Evolutionary conservation across 2,888 invertebrate genomes (phyloP).

Genomic region (Ditula angustiorana): DNA sequence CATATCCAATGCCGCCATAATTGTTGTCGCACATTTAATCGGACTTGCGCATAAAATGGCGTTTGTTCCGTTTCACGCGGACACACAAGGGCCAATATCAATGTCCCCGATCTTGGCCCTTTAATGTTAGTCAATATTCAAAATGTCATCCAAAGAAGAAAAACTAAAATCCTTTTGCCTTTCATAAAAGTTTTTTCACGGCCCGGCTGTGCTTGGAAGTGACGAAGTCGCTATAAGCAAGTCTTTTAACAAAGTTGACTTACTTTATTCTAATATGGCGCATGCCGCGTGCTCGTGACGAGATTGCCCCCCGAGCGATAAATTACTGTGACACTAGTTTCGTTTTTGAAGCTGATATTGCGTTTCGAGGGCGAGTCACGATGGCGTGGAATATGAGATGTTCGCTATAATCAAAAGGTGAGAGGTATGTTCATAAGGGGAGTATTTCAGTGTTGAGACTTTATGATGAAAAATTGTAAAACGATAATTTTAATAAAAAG

Average conservation of each 20-base stretch:
- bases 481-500: neutral
- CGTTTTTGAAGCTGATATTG: constrained; percentile 37
- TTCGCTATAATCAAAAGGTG: neutral
- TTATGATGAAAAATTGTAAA: neutral
- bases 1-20: no score
- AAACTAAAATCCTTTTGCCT: no score
- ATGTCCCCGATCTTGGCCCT: no score
- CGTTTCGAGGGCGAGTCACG: constrained; percentile 15
- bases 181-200: no score
- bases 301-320: constrained; percentile 30
- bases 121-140: no score
- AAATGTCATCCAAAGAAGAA: neutral
- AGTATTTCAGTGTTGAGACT: neutral
- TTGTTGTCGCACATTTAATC: no score
- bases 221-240: constrained; percentile 10
- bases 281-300: constrained; percentile 12
- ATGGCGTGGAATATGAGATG: constrained; percentile 23
- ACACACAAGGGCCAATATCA: no score
- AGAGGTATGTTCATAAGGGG: neutral
- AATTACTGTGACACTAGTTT: constrained; percentile 33
- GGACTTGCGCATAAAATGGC: no score
- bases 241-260: constrained; percentile 20
- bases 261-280: constrained; percentile 34
- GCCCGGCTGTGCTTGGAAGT: neutral
- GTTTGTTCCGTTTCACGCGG: no score